A percentile compares a stretch with the other conserved stretches of the same genome.
These are phyloP conservation scores for Stenoptilia bipunctidactyla DNA, from an alignment of 2,888 invertebrate genomes.

Conservation along the genomic window DNA sequence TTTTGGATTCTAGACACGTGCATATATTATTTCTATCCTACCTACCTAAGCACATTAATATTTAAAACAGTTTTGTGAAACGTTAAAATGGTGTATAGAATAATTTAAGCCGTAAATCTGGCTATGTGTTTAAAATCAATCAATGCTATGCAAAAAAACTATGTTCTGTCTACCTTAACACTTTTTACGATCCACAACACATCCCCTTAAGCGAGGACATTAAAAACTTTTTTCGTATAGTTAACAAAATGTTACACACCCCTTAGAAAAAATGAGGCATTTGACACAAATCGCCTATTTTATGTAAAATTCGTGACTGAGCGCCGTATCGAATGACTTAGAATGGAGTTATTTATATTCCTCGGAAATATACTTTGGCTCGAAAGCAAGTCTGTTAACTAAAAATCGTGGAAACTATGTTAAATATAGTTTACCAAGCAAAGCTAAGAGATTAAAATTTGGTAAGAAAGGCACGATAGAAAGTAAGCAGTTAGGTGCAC, in stretches of 20 bases:
- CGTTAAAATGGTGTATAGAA: no score
- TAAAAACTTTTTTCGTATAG: not conserved
- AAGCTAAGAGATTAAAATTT: no score
- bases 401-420: no score
- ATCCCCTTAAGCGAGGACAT: not conserved
- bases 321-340: slow-evolving; percentile 66
- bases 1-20: no score
- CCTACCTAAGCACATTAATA: no score
- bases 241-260: slow-evolving; percentile 1
- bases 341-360: slow-evolving; percentile 61
- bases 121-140: slow-evolving; percentile 30
- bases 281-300: slow-evolving; percentile 65
- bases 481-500: no score
- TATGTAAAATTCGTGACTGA: slow-evolving; percentile 71
- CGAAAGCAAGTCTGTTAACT: not conserved
- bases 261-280: slow-evolving; percentile 45
- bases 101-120: no score
- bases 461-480: no score
- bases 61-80: no score
- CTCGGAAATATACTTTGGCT: slow-evolving; percentile 11
- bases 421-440: no score
- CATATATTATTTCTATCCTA: no score
- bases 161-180: not conserved
- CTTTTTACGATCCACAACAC: slow-evolving; percentile 37
- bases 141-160: slow-evolving; percentile 17